A percentile compares a stretch with the other conserved stretches of the same genome.
Conservation (phyloP, 2,113 vertebrate species). For the Trematomus loennbergii region DNA sequence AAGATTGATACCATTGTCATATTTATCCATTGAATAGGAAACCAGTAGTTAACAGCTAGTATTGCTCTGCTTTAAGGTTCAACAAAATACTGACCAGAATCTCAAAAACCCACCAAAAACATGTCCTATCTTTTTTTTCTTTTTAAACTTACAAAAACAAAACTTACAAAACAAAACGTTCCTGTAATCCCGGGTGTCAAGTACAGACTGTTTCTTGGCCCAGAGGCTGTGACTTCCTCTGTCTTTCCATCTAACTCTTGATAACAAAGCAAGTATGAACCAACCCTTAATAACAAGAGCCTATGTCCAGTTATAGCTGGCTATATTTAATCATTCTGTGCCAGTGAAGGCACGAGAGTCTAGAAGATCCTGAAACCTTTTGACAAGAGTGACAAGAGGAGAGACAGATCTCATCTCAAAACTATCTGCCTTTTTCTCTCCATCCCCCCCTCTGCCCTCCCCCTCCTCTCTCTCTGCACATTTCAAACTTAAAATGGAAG, state of each 20-base stretch:
- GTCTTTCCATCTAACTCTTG: background rate
- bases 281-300: background rate
- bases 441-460: background rate
- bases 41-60: background rate
- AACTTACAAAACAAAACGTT: background rate
- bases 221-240: background rate
- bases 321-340: background rate
- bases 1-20: background rate
- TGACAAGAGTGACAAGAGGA: slow-evolving; percentile 33
- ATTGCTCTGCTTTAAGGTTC: background rate
- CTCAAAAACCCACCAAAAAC: background rate
- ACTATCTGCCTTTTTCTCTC: slow-evolving; percentile 18
- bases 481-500: slow-evolving; percentile 54
- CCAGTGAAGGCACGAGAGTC: slow-evolving; percentile 23
- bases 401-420: slow-evolving; percentile 41
- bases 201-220: background rate
- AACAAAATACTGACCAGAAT: background rate
- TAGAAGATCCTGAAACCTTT: slow-evolving; percentile 43
- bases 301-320: background rate
- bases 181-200: too few relatives aligned
- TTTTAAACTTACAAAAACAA: background rate
- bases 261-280: background rate
- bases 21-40: too few relatives aligned
- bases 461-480: slow-evolving; percentile 22
- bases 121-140: background rate